Percentiles rank a stretch among this genome's conserved stretches.
phyloP scores from a whole-genome alignment of 2,888 invertebrate genomes.

The Chrysolina americana region DNA sequence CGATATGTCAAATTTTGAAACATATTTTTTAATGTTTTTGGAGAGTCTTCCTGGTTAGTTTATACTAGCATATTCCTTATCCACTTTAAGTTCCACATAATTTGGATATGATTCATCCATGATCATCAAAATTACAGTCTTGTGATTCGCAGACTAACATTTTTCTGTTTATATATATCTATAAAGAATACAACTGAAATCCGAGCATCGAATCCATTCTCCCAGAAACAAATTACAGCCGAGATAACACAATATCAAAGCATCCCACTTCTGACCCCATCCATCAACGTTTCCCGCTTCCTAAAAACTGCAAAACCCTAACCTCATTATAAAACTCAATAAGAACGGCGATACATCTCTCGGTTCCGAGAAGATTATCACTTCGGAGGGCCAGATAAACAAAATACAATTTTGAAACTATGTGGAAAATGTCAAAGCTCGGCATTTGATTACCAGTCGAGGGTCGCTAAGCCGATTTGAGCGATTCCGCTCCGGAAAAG shows the following conservation, averaged over 20 bases:
- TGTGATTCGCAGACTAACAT: no score
- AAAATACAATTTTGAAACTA: conserved; percentile 65
- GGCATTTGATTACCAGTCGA: conserved; percentile 61
- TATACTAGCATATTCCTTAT: no score
- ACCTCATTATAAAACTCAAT: conserved; percentile 49
- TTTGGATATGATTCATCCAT: no score
- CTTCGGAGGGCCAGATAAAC: conserved; percentile 60
- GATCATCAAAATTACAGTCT: no score
- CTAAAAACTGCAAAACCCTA: conserved; percentile 32
- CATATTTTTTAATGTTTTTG: no score
- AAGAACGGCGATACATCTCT: conserved; percentile 41
- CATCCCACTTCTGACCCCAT: conserved; percentile 20
- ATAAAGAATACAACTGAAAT: no score
- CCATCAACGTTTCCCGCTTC: conserved; percentile 11
- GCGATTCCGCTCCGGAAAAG: background rate
- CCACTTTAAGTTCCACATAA: no score
- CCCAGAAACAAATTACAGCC: background rate
- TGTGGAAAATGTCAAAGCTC: conserved; percentile 65
- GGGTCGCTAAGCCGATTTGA: conserved; percentile 34
- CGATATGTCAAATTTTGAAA: no score
- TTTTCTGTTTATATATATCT: no score
- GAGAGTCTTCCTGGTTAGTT: no score
- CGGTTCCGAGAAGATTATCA: conserved; percentile 43
- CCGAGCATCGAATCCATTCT: background rate
- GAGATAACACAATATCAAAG: conserved; percentile 9